Conservation (phyloP, 2,113 vertebrate species). For the Puma concolor region DNA sequence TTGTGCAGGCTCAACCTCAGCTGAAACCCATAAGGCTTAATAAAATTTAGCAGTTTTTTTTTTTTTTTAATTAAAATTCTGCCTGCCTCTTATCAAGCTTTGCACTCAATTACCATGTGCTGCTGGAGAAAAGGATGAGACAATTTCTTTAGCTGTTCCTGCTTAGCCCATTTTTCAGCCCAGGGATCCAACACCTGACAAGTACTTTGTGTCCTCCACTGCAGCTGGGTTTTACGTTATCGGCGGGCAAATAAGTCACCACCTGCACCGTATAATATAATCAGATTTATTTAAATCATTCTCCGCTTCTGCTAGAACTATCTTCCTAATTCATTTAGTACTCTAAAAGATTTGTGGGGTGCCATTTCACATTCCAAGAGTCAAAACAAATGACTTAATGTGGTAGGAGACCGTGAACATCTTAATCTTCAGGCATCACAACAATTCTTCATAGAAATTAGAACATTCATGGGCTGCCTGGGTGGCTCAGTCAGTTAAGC, state of each 20-base stretch:
- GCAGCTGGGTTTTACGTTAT: conserved; percentile 31
- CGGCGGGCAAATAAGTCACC: neutral
- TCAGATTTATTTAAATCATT: conserved; percentile 37
- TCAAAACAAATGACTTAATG: neutral
- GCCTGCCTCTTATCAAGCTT: neutral
- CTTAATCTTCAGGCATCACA: neutral
- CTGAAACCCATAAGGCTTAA: neutral
- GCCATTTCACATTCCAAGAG: neutral
- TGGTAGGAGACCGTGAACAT: neutral
- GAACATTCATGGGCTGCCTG: neutral
- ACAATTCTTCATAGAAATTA: neutral
- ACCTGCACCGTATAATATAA: conserved; percentile 1
- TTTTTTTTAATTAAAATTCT: neutral
- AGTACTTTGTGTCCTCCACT: neutral
- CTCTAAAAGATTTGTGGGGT: neutral
- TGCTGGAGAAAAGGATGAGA: neutral
- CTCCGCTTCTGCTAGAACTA: neutral
- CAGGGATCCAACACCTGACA: neutral
- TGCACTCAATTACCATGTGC: neutral
- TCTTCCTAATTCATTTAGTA: conserved; percentile 37
- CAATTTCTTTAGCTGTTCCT: neutral
- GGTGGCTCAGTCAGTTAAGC: no score
- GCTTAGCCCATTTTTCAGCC: neutral
- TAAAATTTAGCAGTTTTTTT: neutral
- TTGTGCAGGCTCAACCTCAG: neutral